These are phyloP conservation scores for Chamaetylas fuelleborni DNA, from an alignment of 2,113 vertebrate species.

Conservation along the genomic window DNA sequence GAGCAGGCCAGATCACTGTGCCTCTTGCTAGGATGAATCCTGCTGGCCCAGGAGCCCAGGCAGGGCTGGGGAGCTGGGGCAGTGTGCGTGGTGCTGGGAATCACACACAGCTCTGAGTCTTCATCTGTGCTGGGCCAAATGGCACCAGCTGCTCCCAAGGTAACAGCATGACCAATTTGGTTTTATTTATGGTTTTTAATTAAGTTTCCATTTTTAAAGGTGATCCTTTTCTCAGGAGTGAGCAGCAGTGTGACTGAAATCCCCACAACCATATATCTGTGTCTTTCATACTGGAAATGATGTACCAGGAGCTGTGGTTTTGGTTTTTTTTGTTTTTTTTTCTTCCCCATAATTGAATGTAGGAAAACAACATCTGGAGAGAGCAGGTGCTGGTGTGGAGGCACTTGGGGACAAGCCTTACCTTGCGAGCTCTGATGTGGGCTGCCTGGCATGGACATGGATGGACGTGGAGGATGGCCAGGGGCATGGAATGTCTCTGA, in stretches of 20 bases:
- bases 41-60: slow-evolving; percentile 23
- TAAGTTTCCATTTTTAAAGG: slow-evolving; percentile 4
- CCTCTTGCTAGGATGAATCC: slow-evolving; percentile 30
- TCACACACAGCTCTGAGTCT: not conserved
- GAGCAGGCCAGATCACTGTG: not conserved
- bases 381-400: not conserved
- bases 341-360: not conserved
- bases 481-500: not conserved
- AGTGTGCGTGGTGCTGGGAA: not conserved
- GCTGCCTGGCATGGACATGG: fast-evolving
- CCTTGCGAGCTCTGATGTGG: not conserved
- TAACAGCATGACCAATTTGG: not conserved
- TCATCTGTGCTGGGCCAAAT: slow-evolving; percentile 2
- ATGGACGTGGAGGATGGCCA: fast-evolving
- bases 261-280: not conserved
- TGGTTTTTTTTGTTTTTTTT: not conserved
- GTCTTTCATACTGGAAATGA: not conserved
- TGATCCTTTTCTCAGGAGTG: not conserved
- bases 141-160: not conserved
- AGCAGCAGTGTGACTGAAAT: not conserved
- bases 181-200: slow-evolving; percentile 48
- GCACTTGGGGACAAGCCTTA: not conserved
- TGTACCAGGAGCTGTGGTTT: not conserved
- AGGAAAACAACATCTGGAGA: not conserved
- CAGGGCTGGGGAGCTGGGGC: slow-evolving; percentile 10